These are phyloP conservation scores for Anadara kagoshimensis DNA, from an alignment of 1,140 invertebrate species.

Conservation along the genomic window DNA sequence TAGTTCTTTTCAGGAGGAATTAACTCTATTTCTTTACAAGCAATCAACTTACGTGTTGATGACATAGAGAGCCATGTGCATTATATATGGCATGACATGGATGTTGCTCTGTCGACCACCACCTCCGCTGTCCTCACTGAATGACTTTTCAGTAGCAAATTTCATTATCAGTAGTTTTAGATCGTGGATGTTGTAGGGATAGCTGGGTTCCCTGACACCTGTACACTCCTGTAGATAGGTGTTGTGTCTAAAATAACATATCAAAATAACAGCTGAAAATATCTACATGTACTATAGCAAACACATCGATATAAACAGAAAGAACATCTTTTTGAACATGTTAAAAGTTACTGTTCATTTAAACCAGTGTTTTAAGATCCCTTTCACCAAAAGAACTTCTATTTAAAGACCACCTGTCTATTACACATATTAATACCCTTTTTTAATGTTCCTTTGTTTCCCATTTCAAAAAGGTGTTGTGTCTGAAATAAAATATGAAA, in stretches of 20 bases:
- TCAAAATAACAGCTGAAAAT: conserved; percentile 7
- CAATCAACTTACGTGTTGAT: conserved; percentile 87
- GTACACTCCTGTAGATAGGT: conserved; percentile 74
- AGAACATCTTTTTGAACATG: no score
- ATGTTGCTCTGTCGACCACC: conserved; percentile 98
- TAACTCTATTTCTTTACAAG: neutral
- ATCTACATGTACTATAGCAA: no score
- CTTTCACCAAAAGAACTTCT: no score
- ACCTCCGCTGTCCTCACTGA: conserved; percentile 95
- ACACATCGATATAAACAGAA: no score
- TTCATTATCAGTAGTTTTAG: conserved; percentile 91
- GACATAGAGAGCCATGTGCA: conserved; percentile 96
- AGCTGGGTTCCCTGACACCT: conserved; percentile 70
- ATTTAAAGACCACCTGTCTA: no score
- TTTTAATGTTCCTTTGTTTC: no score
- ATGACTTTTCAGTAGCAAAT: conserved; percentile 95
- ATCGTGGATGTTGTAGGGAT: conserved; percentile 90
- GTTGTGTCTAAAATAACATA: conserved; percentile 73
- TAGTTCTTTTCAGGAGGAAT: neutral
- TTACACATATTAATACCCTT: no score
- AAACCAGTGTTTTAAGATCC: no score
- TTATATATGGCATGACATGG: conserved; percentile 94
- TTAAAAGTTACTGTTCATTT: no score
- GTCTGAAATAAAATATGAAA: no score
- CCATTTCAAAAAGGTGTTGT: no score